phyloP scores from a whole-genome alignment of 2,888 invertebrate genomes.

The Coecobrya sp. region DNA sequence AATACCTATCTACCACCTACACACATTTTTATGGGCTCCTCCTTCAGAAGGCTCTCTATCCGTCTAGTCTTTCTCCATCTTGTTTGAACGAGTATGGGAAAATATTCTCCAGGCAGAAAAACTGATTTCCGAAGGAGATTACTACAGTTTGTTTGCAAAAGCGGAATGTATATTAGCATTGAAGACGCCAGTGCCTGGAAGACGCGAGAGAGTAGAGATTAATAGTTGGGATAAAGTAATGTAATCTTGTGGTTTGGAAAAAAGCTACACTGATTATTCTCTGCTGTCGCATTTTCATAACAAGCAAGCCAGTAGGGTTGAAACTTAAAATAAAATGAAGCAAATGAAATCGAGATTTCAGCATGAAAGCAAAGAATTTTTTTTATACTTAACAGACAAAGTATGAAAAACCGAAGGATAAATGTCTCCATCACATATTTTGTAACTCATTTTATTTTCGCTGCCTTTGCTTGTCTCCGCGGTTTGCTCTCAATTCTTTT shows the following conservation, averaged over 20 bases:
- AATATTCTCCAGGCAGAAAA: constrained; percentile 50
- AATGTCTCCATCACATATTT: constrained; percentile 54
- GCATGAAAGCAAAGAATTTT: constrained; percentile 25
- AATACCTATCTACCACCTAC: neutral
- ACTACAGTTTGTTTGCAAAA: constrained; percentile 63
- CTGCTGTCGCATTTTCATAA: neutral
- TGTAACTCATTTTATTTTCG: constrained; percentile 44
- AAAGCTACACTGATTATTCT: neutral
- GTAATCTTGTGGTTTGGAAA: constrained; percentile 53
- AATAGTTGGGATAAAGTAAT: constrained; percentile 45
- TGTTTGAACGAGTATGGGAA: constrained; percentile 24
- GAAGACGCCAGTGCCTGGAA: constrained; percentile 61
- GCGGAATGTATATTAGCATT: constrained; percentile 69
- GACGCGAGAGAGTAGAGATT: constrained; percentile 51
- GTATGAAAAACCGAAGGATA: constrained; percentile 35
- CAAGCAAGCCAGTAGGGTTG: neutral
- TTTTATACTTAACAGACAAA: constrained; percentile 31
- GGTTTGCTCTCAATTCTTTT: constrained; percentile 31
- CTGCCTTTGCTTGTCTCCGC: neutral
- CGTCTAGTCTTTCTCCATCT: constrained; percentile 11
- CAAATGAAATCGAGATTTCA: neutral
- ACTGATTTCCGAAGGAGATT: constrained; percentile 74
- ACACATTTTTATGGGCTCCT: constrained; percentile 17
- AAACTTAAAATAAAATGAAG: constrained; percentile 26
- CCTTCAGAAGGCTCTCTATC: constrained; percentile 18